Base-by-base conservation (phyloP, 2,113 vertebrate species). In the Vulpes vulpes region DNA sequence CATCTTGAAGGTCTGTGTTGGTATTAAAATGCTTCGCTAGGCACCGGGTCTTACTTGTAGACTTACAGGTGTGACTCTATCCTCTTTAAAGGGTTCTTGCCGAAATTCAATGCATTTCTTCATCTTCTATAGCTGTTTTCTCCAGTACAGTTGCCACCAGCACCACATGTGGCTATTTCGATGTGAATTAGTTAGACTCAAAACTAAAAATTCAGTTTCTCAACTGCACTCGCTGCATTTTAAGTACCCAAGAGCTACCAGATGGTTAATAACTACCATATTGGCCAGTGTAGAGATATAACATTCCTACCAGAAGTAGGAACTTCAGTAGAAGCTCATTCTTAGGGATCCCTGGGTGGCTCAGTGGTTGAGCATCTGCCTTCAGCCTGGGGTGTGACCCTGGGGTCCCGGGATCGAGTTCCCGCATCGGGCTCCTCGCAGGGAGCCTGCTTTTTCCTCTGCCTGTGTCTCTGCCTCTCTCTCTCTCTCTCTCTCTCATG, bases 31-130 rank as follows among this genome's bases (percentile, higher is more conserved):
- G 92, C 74, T 91, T 78, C 69, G 30, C 49, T 64, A 71, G 30
- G 43, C 62, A 53, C 55, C 80, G 96, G 53, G 3, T 74, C 55
- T 92, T 82, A 74, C 22, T 95, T 94, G 88, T 86, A 87, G 55
- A 90, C 23, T 67, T 80, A 12, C 2, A 80, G 81, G 51, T 92
- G 25, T 67, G 49, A 93, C 10, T 93, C n/a, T 74, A 0, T 57
- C 32, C 19, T 94, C 53, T 91, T 84, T 55, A 71, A 86, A 90
- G 60, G 38, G 9, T 64, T 92, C 27, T 93, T 87, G 10, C 76
- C 91, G 49, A 93, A 91, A 88, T 32, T 90, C 51, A 92, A 73
- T 76, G 49, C 8, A 35, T 96, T 96, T 93, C 10, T 23, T 84
- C 65, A 91, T 79, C 17, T 35, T 83, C 9, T 25, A 0, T 73